Evolutionary conservation across 2,113 vertebrate species (phyloP), one percentile per base, ranked within the genome.

Genomic region (Ranitomeya variabilis): DNA sequence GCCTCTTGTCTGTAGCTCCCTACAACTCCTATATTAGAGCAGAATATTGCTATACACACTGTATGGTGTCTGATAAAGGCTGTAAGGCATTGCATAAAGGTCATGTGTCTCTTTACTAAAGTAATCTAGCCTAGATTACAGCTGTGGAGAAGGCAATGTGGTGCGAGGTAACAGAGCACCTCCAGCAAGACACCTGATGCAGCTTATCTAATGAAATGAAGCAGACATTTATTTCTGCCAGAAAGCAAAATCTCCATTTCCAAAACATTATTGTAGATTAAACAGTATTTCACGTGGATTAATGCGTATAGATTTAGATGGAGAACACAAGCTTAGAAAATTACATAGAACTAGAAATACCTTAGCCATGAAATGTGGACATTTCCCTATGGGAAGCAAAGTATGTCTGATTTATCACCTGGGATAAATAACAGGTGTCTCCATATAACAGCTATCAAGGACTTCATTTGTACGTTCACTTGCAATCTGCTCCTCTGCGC

Each of bases 351-450:
- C 82, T 79, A 31, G 73, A 85, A 89, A 89, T 89, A 89, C 78
- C 73, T 85, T 69, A 67, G 74, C 81, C 74, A 85, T 89, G 87
- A 89, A 89, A 89, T 89, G 57, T 52, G 85, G 81, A 79, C 73
- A 71, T 89, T 85, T 89, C 87, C 87, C 87, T 85, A 57, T 79
- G 87, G 82, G 12, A 84, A 84, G 73, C 69, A 85, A 59, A 37
- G 23, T 54, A 62, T 67, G 82, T 60, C 73, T 37, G 81, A 85
- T 69, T 85, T 82, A 89, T 89, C 87, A 89, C 87, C 87, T 85
- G 87, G 81, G n/a, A 60, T 69, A 85, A 89, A 85, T 89, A 89
- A 89, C 87, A 89, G 82, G 87, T 89, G 87, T 89, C 87, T 89
- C 78, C 87, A 59, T 85, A 83, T 85, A 89, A 89, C 85, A 85